phyloP scores from a whole-genome alignment of 2,797 vertebrate genomes.

The Alosa sapidissima region DNA sequence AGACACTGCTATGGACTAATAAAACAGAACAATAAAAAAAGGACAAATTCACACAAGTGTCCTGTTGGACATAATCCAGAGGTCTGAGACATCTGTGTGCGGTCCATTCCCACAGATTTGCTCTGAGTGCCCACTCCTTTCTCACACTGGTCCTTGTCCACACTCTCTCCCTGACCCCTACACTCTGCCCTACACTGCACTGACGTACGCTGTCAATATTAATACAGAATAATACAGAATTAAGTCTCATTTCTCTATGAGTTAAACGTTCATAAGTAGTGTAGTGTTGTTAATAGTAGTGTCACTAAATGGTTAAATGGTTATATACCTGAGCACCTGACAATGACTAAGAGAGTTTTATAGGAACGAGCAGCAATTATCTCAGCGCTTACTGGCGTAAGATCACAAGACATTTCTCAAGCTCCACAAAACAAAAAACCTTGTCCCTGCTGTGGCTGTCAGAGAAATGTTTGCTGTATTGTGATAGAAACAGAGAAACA shows the following conservation, averaged over 20 bases:
- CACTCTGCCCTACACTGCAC: not conserved
- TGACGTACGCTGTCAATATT: not conserved
- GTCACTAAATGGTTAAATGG: not conserved
- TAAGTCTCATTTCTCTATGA: not conserved
- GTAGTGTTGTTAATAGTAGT: not conserved
- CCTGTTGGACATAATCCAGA: slow-evolving; percentile 52
- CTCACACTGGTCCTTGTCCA: not conserved
- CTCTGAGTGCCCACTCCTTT: slow-evolving; percentile 37
- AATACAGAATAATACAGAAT: too few relatives aligned
- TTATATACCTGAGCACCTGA: not conserved
- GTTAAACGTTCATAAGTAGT: not conserved
- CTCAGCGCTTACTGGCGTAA: not conserved
- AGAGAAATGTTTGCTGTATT: not conserved
- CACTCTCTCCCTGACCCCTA: not conserved
- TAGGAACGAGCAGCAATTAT: not conserved
- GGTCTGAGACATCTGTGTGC: slow-evolving; percentile 43
- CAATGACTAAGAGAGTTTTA: not conserved
- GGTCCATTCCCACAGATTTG: slow-evolving; percentile 47
- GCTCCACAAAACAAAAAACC: not conserved
- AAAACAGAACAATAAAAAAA: too few relatives aligned
- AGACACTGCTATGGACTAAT: not conserved
- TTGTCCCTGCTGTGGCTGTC: not conserved
- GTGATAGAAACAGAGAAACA: not conserved
- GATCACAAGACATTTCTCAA: not conserved
- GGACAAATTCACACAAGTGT: slow-evolving; percentile 22